Base-by-base conservation (phyloP, 2,797 vertebrate genomes). In the Clarias laeviceps region DNA sequence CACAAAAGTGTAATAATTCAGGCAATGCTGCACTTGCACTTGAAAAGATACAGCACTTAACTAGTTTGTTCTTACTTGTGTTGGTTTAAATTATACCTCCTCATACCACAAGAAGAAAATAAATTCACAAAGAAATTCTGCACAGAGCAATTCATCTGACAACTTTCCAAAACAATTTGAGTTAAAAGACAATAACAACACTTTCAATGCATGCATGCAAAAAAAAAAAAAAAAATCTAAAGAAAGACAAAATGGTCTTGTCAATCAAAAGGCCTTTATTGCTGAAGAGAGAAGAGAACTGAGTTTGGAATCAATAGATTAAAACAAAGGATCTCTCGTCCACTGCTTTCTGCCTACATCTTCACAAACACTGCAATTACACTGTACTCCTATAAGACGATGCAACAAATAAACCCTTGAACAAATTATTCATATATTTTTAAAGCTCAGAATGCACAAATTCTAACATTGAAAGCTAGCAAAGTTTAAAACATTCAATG, bases 351-450 rank as follows among this genome's bases (percentile, higher is more conserved):
- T 69, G 88, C 89, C 91, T 92, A 91, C 91, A 91, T 92, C 93
- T 93, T 92, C 91, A 93, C 90, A 93, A 94, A 94, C 91, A 93
- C 92, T 84, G 90, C 93, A 94, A 94, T 95, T 93, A 94, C 91
- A 92, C 93, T 92, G 90, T 83, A 88, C 92, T 93, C 92, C 87
- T 88, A 83, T 89, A 90, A 90, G 88, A 91, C 77, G 72, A 92
- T 90, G 90, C 90, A 83, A 90, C 88, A 93, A 93, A 91, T 87
- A 83, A 87, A 90, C 90, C 92, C 92, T 90, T 87, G 88, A 91
- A 93, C 93, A 93, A 90, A 93, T 92, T 94, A 93, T 94, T 93
- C 88, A 86, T 91, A 74, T 87, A 73, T 88, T 93, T 89, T 92
- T 92, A 82, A 87, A 87, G 90, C 91, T 82, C 59, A 77, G 92